A percentile compares a stretch with the other conserved stretches of the same genome.
phyloP scores from a whole-genome alignment of 2,888 invertebrate genomes.

The Scrobipalpa atriplicella region DNA sequence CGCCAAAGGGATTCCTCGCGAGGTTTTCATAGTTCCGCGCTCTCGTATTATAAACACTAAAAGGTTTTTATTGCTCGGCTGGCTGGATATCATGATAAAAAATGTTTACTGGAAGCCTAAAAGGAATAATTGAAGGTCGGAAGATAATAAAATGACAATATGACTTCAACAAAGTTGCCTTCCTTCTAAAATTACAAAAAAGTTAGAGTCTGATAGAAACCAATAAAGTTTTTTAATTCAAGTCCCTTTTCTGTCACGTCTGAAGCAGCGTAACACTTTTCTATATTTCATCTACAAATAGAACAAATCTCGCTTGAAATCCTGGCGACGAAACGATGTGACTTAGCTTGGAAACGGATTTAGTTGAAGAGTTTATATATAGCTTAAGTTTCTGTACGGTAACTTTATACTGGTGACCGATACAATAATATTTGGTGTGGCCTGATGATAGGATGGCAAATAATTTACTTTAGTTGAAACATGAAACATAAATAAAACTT shows the following conservation, averaged over 20 bases:
- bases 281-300: background rate
- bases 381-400: background rate
- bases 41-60: constrained; percentile 32
- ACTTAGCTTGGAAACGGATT: constrained; percentile 45
- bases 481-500: too few relatives aligned
- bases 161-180: background rate
- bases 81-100: constrained; percentile 6
- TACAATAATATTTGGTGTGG: background rate
- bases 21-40: constrained; percentile 41
- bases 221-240: background rate
- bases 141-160: background rate
- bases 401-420: background rate
- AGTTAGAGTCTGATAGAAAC: background rate
- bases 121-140: background rate
- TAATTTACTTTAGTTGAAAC: too few relatives aligned
- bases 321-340: constrained; percentile 54
- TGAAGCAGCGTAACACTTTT: background rate
- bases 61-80: constrained; percentile 9
- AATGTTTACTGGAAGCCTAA: background rate
- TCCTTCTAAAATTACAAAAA: background rate
- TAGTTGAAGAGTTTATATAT: constrained; percentile 26
- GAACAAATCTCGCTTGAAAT: background rate
- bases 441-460: background rate
- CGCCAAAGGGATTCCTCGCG: constrained; percentile 60
- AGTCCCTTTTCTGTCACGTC: background rate